Base-by-base conservation (phyloP, 1,140 invertebrate species). In the Aphelinus certus region DNA sequence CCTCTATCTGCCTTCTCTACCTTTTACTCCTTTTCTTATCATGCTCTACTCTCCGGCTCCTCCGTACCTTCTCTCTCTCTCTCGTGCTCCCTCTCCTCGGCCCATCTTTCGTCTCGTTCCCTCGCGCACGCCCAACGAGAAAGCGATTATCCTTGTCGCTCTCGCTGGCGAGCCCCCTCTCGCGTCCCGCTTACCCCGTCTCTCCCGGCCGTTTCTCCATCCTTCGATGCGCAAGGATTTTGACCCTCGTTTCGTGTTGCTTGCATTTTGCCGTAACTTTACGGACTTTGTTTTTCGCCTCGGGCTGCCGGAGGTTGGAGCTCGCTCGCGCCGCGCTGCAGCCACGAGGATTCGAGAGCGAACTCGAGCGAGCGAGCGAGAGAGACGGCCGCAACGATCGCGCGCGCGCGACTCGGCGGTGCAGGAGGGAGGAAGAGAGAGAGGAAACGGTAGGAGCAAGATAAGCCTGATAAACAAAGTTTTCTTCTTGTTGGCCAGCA, bases 201-300 rank as follows among this genome's bases (percentile, higher is more conserved):
- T 74, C 70, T 51, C 73, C 10, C 61, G 57, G 78, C 75, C 73
- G 75, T 63, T 70, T 76, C 80, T 71, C 72, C 79, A 83, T 83
- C 83, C 83, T 85, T 83, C 83, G 81, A 82, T 83, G 85, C 81
- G 76, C 82, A 86, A 88, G 86, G 86, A 86, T 88, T 87, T 88
- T 88, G 86, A 88, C 86, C 86, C 85, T 84, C 82, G 84, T 86
- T 88, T 87, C 84, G 84, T 87, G 83, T 87, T 88, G 86, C 84
- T 88, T 87, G 84, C 82, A 76, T 86, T 87, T 87, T 81, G 78
- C 81, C 81, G 81, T 86, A 86, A 86, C 83, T 86, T 86, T 84
- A 83, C 81, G 83, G 82, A 86, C 84, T 85, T 86, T 86, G 85
- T 86, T 87, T 86, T 86, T 86, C 82, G 83, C 81, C 83, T 81